Evolutionary conservation across 1,140 invertebrate species (phyloP), one percentile per base, ranked within the genome.

Genomic region (Hestina assimilis): DNA sequence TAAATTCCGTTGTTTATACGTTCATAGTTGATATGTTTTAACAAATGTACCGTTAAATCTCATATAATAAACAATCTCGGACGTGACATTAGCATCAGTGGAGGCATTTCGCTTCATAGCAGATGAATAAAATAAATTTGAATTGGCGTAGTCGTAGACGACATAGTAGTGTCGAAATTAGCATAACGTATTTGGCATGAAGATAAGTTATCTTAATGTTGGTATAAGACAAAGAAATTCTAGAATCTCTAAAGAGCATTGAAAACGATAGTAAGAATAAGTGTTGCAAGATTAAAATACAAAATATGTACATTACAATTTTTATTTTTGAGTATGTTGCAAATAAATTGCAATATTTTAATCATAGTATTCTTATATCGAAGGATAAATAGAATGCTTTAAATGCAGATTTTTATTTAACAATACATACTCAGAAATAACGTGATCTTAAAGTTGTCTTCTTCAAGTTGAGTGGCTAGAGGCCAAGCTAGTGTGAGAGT

Each of bases 41-140:
- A 62, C 45, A 67, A 73, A 75, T 62, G 68, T 55, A 65, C 43
- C 58, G 69, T 68, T 58, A 69, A 70, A 63, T 72, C 70, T 67
- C 65, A 57, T 62, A 55, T 54, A 61, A 73, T 78, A 76, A 79
- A 78, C 56, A 71, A 69, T 78, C 75, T 80, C 54, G 63, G 75
- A 52, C 41, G 59, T 56, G 64, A 63, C 62, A 72, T 78, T 79
- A 80, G 46, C 62, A 71, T 75, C 72, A 76, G 52, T 70, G 69
- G 35, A 62, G 62, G 58, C 63, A 69, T 69, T 69, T 77, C 56
- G 52, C 56, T 43, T 66, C 47, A 72, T 72, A 65, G 71, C 70
- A 80, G 79, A 77, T 65, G 48, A 68, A 76, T 76, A 75, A 81
- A 79, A 81, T 81, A 75, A 75, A 81, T 69, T 74, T 43, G 31